Evolutionary conservation across 1,140 invertebrate genomes (phyloP), one percentile per base, ranked within the genome.

Genomic region (Temnothorax longispinosus): DNA sequence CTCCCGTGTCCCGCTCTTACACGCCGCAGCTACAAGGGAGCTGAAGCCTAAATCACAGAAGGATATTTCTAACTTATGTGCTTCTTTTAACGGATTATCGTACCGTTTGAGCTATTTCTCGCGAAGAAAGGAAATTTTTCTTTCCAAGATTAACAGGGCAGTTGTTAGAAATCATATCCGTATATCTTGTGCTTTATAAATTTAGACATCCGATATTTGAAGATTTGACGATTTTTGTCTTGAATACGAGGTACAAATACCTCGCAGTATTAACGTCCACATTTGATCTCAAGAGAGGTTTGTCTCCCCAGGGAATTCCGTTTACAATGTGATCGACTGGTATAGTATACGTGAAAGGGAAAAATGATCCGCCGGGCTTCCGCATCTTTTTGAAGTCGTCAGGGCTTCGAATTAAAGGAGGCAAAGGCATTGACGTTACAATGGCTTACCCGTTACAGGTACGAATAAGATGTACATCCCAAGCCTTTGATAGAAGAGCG

Each of bases 321-420:
- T 50, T 74, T 74, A 84, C 80, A 60, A 38, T 74, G 4, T 82
- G 60, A 84, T 74, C 54, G 41, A 60, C 69, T 74, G 27, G 67
- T 60, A 74, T 38, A 35, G 38, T 21, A 3, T 18, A 56, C 15
- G 50, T 60, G 54, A 74, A 84, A 84, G 35, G 54, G 69, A 75
- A 84, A 60, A 75, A 32, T 4, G 69, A 75, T 84, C 52, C 80
- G 18, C 18, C 13, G 32, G 80, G 69, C 54, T 82, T 60, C 52
- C 52, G 27, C 54, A 15, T 71, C 54, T 84, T 84, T 84, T 84
- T 84, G 64, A 81, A 71, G 80, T 84, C 32, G 54, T 44, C 54
- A 41, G 13, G 27, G 69, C 38, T 84, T 75, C 27, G 32, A 56
- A 60, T 75, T 50, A 84, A 75, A 60, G 32, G 13, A 47, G 65